Base-by-base conservation (phyloP, 1,140 invertebrate genomes). In the Diorhabda sublineata region DNA sequence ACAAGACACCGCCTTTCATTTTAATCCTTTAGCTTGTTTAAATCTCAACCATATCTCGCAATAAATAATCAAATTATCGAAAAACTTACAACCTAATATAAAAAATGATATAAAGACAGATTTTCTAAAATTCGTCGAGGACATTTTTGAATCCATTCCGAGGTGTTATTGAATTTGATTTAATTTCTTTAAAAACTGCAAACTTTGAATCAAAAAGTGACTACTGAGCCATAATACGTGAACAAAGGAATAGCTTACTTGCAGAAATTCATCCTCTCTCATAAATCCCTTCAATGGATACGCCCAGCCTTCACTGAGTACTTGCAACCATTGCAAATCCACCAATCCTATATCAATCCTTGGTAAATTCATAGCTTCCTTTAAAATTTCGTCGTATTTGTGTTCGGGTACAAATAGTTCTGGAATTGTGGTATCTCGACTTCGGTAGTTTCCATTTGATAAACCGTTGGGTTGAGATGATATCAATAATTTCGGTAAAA, bases 241-340 rank as follows among this genome's bases (percentile, higher is more conserved):
- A 26, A 26, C 26, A 26, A 26, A 26, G 26, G 26, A 26, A 26
- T 52, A 4, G 43, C 63, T 57, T 45, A 74, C 73, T 67, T 94
- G 94, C 5, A 99, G 84, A 83, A 92, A 98, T 81, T 99, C 92
- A 71, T 90, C 85, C 85, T 99, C 97, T 64, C 92, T 87, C 98
- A 99, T 99, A 78, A 99, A 99, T 4, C 97, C 98, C 76, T 87
- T 89, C 0, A 99, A 81, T 1, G 98, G 98, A 45, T 91, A 88
- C 0, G 97, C 97, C 98, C 98, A 99, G 2, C 98, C 98, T 86
- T 99, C 98, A 47, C 93, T 89, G 47, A 99, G 82, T 0, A 99
- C 88, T 85, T 96, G 92, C 3, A 98, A 84, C 98, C 98, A 99
- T 81, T 99, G 97, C 5, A 98, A 81, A 82, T 99, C 97, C 5